Evolutionary conservation across 2,888 invertebrate species (phyloP), one percentile per base, ranked within the genome.

Genomic region (Drosophila gaucha): DNA sequence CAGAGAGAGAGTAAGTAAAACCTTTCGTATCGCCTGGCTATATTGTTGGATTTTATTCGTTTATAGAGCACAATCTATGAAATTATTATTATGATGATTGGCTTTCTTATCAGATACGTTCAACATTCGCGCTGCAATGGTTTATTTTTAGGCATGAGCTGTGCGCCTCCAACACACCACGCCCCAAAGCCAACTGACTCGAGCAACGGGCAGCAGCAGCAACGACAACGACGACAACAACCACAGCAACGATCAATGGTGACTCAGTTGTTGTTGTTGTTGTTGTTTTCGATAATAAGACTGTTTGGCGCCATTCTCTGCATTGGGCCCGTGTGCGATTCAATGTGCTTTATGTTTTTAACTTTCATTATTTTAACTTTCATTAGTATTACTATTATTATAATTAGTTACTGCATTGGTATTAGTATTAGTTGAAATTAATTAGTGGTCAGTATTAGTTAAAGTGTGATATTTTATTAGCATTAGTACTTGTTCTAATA

Each of bases 71-170:
- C 82, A 82, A 82, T 82, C 82, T 86, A 80, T 84, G 74, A 78
- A 71, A 78, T 84, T 84, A 86, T 84, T 84, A 86, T 82, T 84
- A 84, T 76, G 58, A 75, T 75, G 84, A 82, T 82, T 86, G 78
- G 35, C 66, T 73, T 65, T 68, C 77, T 75, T 75, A 75, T 75
- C 75, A 73, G 74, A 75, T 75, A 75, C 64, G 67, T 64, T 38
- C 33, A 58, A 46, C 66, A 64, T 55, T 72, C 65, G 65, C 65
- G 65, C 67, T 71, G 76, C 77, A 68, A 68, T 72, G 52, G 54
- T 76, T 79, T 84, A 84, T 84, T 84, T 84, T 77, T 84, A 84
- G 87, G 67, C 67, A 73, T 84, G 84, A 84, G 87, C 83, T 78
- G 78, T 73, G 52, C 68, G 55, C 39, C 49, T 47, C 35, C 67